Base-by-base conservation (phyloP, 2,797 vertebrate genomes). In the Pangasius djambal region DNA sequence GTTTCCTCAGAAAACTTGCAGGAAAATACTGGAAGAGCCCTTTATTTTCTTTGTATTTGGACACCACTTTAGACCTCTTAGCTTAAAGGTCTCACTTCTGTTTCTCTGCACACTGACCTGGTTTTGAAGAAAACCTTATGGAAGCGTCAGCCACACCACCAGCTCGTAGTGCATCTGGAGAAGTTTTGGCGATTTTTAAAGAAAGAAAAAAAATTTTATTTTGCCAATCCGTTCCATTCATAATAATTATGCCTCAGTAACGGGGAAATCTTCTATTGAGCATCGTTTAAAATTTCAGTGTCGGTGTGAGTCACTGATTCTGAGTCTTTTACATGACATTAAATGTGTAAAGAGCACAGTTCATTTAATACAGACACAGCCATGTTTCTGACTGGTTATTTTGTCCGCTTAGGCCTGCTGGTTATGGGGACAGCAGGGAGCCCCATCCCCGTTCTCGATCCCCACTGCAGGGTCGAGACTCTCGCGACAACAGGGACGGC, bases 401-500 rank as follows among this genome's bases (percentile, higher is more conserved):
- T 89, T 88, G 89, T 89, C 90, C 70, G 90, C 91, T 67, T 91
- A 97, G 96, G 94, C 89, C 91, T 44, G 83, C 91, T 82, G 90
- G 93, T 52, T 96, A 95, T 83, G 95, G 93, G 50, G 96, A 96
- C 1, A 83, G 90, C 91, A 95, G 96, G 90, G 96, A 96, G 1
- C 94, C 94, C 79, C 95, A 96, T 1, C 95, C 95, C 34, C 96
- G 96, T 44, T 93, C 94, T 77, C 93, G 93, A 65, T 97, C 96
- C 10, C 96, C 96, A 0, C 48, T 89, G 52, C 96, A 94, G 22
- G 92, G 89, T 0, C 95, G 97, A n/a, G 97, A 97, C 0, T 92
- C 94, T 34, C 95, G 97, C 37, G 96, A 97, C 28, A 91, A 95
- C 89, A 95, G 97, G 90, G 98, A 98, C 1, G 6, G 94, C 48